Conservation (phyloP, 2,113 vertebrate genomes). For the Nerophis lumbriciformis region DNA sequence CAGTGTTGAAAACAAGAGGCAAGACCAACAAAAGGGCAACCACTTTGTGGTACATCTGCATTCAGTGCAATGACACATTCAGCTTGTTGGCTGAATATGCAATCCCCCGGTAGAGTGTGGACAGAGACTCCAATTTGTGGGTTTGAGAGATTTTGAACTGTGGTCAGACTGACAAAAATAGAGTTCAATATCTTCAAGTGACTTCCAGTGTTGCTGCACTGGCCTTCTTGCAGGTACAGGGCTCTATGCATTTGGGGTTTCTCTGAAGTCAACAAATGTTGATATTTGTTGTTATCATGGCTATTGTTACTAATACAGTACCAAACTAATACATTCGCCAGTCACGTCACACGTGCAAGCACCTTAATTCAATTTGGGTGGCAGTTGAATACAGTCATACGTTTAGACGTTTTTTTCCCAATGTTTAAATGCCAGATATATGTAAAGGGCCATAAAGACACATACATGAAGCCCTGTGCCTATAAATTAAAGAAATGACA, state of each 20-base stretch:
- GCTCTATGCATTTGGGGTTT: background rate
- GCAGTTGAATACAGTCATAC: no score
- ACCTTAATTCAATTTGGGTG: no score
- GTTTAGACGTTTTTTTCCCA: background rate
- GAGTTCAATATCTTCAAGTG: background rate
- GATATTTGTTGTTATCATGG: no score
- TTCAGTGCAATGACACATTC: slow-evolving; percentile 47
- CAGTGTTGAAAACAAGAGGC: slow-evolving; percentile 56
- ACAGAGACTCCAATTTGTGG: background rate
- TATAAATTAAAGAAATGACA: slow-evolving; percentile 17
- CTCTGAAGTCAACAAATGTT: background rate
- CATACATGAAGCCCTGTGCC: slow-evolving; percentile 14
- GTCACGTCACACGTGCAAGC: no score
- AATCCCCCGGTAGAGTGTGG: slow-evolving; percentile 21
- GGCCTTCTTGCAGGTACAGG: background rate
- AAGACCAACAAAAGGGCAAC: slow-evolving; percentile 56
- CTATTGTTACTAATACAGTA: no score
- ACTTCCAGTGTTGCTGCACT: background rate
- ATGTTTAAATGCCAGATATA: slow-evolving; percentile 14
- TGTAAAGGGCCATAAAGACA: background rate
- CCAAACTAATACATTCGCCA: no score
- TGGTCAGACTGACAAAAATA: slow-evolving; percentile 11
- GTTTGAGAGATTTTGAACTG: background rate
- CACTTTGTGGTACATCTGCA: slow-evolving; percentile 61
- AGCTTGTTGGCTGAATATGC: slow-evolving; percentile 9